Evolutionary conservation across 2,888 invertebrate genomes (phyloP).

Genomic region (Patella ulyssiponensis): DNA sequence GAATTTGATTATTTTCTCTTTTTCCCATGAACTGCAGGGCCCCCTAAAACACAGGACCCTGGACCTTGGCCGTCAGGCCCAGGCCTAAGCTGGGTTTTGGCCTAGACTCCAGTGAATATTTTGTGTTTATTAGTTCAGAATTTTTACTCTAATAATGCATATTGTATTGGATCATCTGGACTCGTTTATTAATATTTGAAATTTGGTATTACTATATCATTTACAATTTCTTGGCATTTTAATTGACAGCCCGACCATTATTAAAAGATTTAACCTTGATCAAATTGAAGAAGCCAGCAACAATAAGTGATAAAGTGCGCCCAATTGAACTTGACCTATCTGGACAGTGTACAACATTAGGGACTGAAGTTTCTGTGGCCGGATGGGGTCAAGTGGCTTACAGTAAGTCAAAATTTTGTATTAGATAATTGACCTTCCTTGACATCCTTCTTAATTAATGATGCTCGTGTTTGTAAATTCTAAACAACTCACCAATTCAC

Average conservation of each 20-base stretch:
- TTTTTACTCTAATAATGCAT: too few relatives aligned
- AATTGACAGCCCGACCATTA: constrained; percentile 32
- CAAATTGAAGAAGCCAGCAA: constrained; percentile 49
- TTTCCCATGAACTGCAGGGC: too few relatives aligned
- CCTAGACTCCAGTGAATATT: too few relatives aligned
- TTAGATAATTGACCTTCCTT: too few relatives aligned
- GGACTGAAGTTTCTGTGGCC: constrained; percentile 35
- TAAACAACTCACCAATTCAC: too few relatives aligned
- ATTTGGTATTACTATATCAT: not conserved
- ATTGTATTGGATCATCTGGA: not conserved
- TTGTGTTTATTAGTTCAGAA: too few relatives aligned
- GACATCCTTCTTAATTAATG: too few relatives aligned
- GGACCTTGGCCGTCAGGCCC: too few relatives aligned
- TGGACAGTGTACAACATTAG: constrained; percentile 23
- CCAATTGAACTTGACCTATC: constrained; percentile 22
- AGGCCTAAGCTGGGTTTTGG: too few relatives aligned
- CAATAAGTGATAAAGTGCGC: constrained; percentile 41
- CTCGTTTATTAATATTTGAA: not conserved
- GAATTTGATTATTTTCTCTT: too few relatives aligned
- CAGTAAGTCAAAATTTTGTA: constrained; percentile 27
- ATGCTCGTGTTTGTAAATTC: too few relatives aligned
- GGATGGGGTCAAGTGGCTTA: constrained; percentile 46
- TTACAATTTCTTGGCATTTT: not conserved
- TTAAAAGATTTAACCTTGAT: constrained; percentile 59
- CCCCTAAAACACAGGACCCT: too few relatives aligned